phyloP scores from a whole-genome alignment of 2,797 vertebrate species.

The Syndactyla subalaris region DNA sequence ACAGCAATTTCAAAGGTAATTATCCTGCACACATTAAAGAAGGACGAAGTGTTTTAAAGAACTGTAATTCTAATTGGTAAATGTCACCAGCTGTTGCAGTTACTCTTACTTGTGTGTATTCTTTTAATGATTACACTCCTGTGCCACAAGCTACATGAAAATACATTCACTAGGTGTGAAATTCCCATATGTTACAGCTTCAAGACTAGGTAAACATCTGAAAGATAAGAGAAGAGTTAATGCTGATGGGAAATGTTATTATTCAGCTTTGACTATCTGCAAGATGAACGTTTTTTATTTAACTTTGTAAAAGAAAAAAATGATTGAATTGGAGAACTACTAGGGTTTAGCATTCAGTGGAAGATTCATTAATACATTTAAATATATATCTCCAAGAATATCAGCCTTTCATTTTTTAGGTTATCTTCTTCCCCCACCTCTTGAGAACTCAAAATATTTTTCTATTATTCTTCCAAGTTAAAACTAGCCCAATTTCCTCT shows the following conservation, averaged over 20 bases:
- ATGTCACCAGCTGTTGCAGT: constrained; percentile 86
- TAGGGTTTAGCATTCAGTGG: not conserved
- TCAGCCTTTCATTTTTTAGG: not conserved
- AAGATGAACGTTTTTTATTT: constrained; percentile 35
- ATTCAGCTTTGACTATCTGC: constrained; percentile 51
- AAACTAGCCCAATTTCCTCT: not conserved
- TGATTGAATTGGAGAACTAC: not conserved
- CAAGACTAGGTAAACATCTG: constrained; percentile 78
- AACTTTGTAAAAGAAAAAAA: constrained; percentile 30
- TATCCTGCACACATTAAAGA: constrained; percentile 73
- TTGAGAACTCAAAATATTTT: constrained; percentile 28
- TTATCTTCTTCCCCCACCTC: not conserved
- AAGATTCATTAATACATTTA: not conserved
- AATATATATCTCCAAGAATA: not conserved
- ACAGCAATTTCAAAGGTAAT: constrained; percentile 78
- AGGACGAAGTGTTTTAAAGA: constrained; percentile 80
- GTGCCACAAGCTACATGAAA: constrained; percentile 81
- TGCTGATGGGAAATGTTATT: constrained; percentile 69
- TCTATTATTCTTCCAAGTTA: not conserved
- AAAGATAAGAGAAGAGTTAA: constrained; percentile 67
- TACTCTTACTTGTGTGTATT: constrained; percentile 81
- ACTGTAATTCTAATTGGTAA: constrained; percentile 85
- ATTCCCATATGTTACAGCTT: constrained; percentile 85
- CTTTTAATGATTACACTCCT: constrained; percentile 81
- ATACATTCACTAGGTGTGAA: constrained; percentile 85